Evolutionary conservation across 2,113 vertebrate species (phyloP), one percentile per base, ranked within the genome.

Genomic region (Ploceus nigricollis): DNA sequence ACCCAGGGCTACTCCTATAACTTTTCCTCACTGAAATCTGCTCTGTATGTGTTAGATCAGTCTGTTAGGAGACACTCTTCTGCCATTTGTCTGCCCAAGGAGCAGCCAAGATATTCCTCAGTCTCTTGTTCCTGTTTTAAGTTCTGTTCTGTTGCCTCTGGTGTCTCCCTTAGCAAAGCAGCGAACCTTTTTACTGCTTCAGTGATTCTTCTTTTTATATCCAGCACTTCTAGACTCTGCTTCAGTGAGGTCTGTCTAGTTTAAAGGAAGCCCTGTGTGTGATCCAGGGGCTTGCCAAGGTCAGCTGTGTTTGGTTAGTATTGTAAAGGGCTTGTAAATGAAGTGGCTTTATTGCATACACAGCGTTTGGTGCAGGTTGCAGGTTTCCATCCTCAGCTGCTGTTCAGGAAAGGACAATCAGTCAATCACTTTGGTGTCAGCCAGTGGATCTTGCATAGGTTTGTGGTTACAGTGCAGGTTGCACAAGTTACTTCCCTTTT

Each of bases 1-100:
- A 1, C 6, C 1, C 42, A n/a, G 56, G 37, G 4, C 31, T 69
- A 0, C 40, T 86, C 4, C 18, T 82, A 0, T 10, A 64, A 31
- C 13, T 8, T 44, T 56, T 80, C 13, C 20, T 80, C 7, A 2
- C 6, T 39, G 50, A 64, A 33, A 27, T 66, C 44, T 61, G 2
- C 31, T 68, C 10, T 71, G 7, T 53, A 27, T 57, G 50, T 53
- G 9, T 63, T 47, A 39, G 13, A 7, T 75, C 14, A 37, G 50
- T 35, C 35, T 69, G 9, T 39, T 35, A 17, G 2, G 24, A 73
- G 51, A 28, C 25, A 2, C 14, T 57, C 0, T 12, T 75, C 61
- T 87, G 16, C 58, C 20, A 13, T 23, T 20, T 82, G 11, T 76
- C 54, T 91, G 76, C 82, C 33, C 19, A 45, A 60, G 37, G 1